Base-by-base conservation (phyloP, 2,888 invertebrate species). In the Leptura quadrifasciata region DNA sequence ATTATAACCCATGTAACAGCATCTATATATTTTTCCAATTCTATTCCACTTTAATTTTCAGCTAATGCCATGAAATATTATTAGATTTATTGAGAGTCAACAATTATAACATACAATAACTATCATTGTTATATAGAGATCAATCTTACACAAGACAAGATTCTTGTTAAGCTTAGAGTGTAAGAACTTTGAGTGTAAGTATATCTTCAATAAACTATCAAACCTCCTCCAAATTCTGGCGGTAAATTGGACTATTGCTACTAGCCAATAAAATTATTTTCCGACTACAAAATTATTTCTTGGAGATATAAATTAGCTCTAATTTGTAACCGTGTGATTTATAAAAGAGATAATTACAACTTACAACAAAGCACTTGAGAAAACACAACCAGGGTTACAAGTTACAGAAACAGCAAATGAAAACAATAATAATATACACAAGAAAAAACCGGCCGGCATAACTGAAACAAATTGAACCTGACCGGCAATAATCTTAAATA, bases 401-500 rank as follows among this genome's bases (percentile, higher is more conserved):
- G 1, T 60, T 27, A 24, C 12, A 60, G 27, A 60, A 60, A 20
- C 21, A 60, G 60, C 31, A 31, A 60, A 57, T 21, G 10, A 57
- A 60, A 60, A 60, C 31, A 12, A 27, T 27, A 60, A 47, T 47
- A 47, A 47, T n/a, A 24, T 15, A 58, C 15, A 15, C n/a, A 58
- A 21, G 12, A 58, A 24, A 18, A 24, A n/a, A 58, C 21, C 15
- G 24, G n/a, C 58, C n/a, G 24, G 24, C n/a, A 58, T 58, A 21
- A 47, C 64, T 64, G 21, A 64, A 21, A 21, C 20, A 39, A 21
- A 67, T 55, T 31, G 68, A 55, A 20, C 27, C 17, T 8, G 31
- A 68, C 68, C 31, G 68, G 24, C 9, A 27, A 68, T 55, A 68
- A 68, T 31, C 17, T 17, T 27, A 68, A 55, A 65, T 52, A 47